Conservation (phyloP, 1,140 invertebrate species). For the Eulimnadia texana region DNA sequence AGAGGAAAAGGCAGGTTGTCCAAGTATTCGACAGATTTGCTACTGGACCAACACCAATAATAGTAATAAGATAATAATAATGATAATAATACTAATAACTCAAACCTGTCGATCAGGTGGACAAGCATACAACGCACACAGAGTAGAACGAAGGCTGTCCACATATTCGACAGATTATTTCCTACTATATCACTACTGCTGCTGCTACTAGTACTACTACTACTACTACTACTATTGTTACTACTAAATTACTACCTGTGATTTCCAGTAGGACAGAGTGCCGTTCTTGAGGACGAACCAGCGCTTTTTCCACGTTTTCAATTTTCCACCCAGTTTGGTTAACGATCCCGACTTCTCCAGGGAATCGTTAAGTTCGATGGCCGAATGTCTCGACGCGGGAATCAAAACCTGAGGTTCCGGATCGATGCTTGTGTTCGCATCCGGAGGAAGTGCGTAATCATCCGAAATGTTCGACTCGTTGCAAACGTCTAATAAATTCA, state of each 20-base stretch:
- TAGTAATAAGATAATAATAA: no score
- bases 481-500: not conserved
- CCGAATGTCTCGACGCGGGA: conserved; percentile 4
- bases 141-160: no score
- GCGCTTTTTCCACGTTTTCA: conserved; percentile 87
- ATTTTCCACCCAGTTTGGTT: conserved; percentile 83
- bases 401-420: not conserved
- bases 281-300: conserved; percentile 91
- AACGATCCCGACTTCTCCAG: conserved; percentile 83
- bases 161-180: no score
- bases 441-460: conserved; percentile 85
- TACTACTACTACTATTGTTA: no score
- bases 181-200: no score
- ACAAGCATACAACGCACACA: no score
- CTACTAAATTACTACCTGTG: conserved; percentile 42
- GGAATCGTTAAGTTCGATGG: conserved; percentile 37
- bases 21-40: no score
- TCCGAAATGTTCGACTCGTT: conserved; percentile 37
- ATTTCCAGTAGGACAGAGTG: conserved; percentile 82
- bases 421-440: conserved; percentile 4
- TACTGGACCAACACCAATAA: no score
- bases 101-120: no score
- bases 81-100: no score
- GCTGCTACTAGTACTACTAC: no score
- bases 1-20: no score